phyloP scores from a whole-genome alignment of 2,888 invertebrate species.

The Thecophora atra region DNA sequence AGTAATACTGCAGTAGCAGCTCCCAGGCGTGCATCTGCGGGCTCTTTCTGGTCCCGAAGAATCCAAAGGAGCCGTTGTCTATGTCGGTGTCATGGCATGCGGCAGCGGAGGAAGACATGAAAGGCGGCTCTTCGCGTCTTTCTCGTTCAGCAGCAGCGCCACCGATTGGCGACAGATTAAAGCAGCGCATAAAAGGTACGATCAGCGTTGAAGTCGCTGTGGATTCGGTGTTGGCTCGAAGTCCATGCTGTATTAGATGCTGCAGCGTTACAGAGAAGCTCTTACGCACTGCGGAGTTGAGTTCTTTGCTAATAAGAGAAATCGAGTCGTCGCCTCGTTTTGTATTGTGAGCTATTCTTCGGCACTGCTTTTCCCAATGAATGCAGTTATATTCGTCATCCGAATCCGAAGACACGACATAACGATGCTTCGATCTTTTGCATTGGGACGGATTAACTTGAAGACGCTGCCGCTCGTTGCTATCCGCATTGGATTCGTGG shows the following conservation, averaged over 20 bases:
- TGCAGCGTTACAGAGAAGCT: slow-evolving; percentile 90
- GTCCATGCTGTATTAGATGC: slow-evolving; percentile 94
- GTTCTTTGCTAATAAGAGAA: slow-evolving; percentile 73
- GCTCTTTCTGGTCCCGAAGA: slow-evolving; percentile 51
- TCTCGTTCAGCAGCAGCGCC: slow-evolving; percentile 44
- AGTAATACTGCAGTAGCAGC: slow-evolving; percentile 91
- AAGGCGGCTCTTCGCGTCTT: slow-evolving; percentile 38
- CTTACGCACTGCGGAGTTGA: slow-evolving; percentile 90
- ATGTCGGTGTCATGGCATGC: slow-evolving; percentile 47
- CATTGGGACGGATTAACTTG: neutral
- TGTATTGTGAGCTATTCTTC: slow-evolving; percentile 52
- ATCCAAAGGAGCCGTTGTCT: slow-evolving; percentile 38
- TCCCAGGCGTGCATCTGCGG: slow-evolving; percentile 91
- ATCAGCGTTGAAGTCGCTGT: slow-evolving; percentile 72
- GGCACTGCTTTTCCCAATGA: slow-evolving; percentile 58
- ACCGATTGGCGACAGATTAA: slow-evolving; percentile 63
- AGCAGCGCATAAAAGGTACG: slow-evolving; percentile 88
- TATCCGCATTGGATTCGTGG: slow-evolving; percentile 70
- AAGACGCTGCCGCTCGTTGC: slow-evolving; percentile 21
- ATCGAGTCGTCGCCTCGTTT: slow-evolving; percentile 61
- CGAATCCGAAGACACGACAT: slow-evolving; percentile 65
- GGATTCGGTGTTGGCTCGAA: slow-evolving; percentile 68
- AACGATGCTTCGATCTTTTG: slow-evolving; percentile 49
- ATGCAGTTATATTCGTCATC: slow-evolving; percentile 58
- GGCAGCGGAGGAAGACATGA: slow-evolving; percentile 10